Base-by-base conservation (phyloP, 2,888 invertebrate genomes). In the Eristalinus aeneus region DNA sequence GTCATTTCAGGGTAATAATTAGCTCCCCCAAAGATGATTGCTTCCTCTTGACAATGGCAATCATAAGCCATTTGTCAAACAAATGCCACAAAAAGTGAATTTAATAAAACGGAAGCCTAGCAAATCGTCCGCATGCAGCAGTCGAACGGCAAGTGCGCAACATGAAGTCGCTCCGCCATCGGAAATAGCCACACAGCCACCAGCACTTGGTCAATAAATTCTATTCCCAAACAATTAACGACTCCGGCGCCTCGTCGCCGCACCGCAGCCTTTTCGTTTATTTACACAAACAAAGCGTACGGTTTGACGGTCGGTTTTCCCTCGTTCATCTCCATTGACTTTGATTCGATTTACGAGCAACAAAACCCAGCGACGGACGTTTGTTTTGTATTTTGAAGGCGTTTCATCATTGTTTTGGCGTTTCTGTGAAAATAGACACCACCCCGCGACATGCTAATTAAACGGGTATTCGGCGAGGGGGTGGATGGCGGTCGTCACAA, bases 251-350 rank as follows among this genome's bases (percentile, higher is more conserved):
- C 46, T 12, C 46, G 0, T 12, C 46, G 0, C n/a, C 46, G n/a
- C 46, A n/a, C 46, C n/a, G 46, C n/a, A n/a, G 12, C 16, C 39
- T 60, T 27, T 58, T 16, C 8, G 32, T 22, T 22, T 68, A 34
- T 54, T 56, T 32, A n/a, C 67, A 68, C 34, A 34, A 56, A 32
- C 54, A 68, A 67, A 68, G 34, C 32, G 16, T 3, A 69, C 39
- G 12, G n/a, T 2, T 8, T 69, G 58, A 36, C 36, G 54, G 20
- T 36, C 20, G 36, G 54, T 34, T 56, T n/a, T 23, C 32, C 2
- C 8, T 54, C 32, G 46, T 46, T 46, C 46, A 46, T 46, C 46
- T 46, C 46, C 46, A 46, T 46, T 16, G 46, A 46, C 46, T 46
- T 46, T 46, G 16, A 46, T 16, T 46, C 46, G 16, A 46, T 46